Evolutionary conservation across 92 coral and sea anemone genomes (phyloP).

Genomic region (Anthopleura xanthogrammica): DNA sequence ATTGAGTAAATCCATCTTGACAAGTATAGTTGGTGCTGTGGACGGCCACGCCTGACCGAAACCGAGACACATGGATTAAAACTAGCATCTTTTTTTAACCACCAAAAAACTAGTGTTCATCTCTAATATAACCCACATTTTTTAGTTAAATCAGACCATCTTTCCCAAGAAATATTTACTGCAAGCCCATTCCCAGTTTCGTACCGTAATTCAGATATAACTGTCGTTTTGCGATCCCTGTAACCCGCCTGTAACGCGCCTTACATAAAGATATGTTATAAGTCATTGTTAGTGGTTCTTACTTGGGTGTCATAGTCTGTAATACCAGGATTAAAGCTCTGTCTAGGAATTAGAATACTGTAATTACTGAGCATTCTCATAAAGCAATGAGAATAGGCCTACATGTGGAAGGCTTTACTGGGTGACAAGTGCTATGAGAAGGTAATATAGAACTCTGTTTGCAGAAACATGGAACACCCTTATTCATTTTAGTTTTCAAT

Average conservation of each 20-base stretch:
- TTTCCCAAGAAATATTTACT: no score
- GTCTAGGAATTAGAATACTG: no score
- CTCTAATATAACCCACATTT: not conserved
- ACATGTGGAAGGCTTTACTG: not conserved
- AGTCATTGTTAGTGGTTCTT: no score
- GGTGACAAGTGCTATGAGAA: not conserved
- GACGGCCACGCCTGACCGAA: constrained; percentile 12
- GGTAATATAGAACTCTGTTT: not conserved
- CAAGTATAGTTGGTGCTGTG: not conserved
- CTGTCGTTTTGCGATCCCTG: no score
- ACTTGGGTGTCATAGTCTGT: no score
- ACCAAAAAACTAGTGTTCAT: not conserved
- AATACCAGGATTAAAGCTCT: no score
- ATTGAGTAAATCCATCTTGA: constrained; percentile 11
- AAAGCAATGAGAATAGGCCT: not conserved
- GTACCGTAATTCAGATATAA: no score
- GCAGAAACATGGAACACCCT: not conserved
- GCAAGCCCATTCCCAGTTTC: no score
- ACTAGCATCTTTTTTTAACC: not conserved
- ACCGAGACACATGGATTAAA: constrained; percentile 9
- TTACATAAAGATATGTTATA: no score
- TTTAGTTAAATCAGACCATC: not conserved
- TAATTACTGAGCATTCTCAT: no score
- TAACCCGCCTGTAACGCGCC: no score
- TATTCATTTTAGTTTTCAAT: no score